Evolutionary conservation across 2,113 vertebrate species (phyloP), one percentile per base, ranked within the genome.

Genomic region (Labeo rohita): DNA sequence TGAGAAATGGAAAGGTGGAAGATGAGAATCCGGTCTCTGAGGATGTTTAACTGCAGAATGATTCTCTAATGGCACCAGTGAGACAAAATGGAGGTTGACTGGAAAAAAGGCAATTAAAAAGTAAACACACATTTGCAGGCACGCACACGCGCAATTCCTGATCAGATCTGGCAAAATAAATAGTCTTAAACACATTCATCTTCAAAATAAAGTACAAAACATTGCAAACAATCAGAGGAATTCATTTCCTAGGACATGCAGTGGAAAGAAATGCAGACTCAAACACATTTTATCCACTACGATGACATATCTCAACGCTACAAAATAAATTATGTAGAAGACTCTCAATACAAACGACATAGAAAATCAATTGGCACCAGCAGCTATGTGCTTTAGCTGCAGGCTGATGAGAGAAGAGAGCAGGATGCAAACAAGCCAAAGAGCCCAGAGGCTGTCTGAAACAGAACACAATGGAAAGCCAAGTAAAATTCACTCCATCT

Each of bases 321-420:
- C 77, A 49, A 86, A 74, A 86, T 86, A 86, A 86, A 81, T 86
- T 61, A 86, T 86, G n/a, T 68, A 80, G 49, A 28, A 39, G 63
- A 86, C 65, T 86, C 85, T 86, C 84, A 72, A 80, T 86, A 86
- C 78, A 81, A 86, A 86, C 78, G 63, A 74, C 78, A 59, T 70
- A 59, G 79, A 86, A 81, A 86, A 86, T 81, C 85, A 86, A 86
- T 86, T 73, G 85, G 77, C 52, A 80, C 85, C 85, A 36, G 79
- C 56, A 61, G 85, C 66, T 73, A 61, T 72, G 77, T 74, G 50
- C 15, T 61, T 59, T 54, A 74, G 82, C 68, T 59, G 21, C 50
- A 43, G 66, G 82, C 66, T 84, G 82, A 86, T 81, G 50, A 73
- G n/a, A 43, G 68, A 73, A 49, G 66, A 80, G 21, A 86, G 50